phyloP scores from a whole-genome alignment of 2,113 vertebrate genomes.

The Dicrurus megarhynchus region DNA sequence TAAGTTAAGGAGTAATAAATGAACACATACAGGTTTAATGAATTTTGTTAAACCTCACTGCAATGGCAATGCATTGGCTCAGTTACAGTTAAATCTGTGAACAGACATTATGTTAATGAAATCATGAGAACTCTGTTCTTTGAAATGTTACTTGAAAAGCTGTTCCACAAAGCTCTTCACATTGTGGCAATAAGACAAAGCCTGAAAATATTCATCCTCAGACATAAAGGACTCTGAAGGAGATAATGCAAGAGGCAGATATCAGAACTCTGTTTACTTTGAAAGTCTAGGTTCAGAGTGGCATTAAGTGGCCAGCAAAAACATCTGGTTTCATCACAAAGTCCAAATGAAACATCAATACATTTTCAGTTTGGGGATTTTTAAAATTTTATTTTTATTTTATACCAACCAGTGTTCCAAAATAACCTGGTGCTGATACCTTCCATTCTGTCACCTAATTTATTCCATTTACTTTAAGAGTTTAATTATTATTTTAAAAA shows the following conservation, averaged over 20 bases:
- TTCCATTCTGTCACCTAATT: neutral
- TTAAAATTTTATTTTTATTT: neutral
- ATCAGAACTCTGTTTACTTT: neutral
- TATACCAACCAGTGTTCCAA: rapidly evolving
- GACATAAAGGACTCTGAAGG: neutral
- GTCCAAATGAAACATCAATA: neutral
- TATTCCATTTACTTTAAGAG: neutral
- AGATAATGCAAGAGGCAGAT: neutral
- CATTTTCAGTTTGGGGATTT: neutral
- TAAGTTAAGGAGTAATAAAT: neutral
- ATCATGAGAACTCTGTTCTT: neutral
- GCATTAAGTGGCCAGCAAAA: neutral
- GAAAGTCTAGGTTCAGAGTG: neutral
- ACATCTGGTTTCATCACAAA: neutral
- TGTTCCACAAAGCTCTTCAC: slow-evolving; percentile 4
- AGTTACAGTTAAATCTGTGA: slow-evolving; percentile 36
- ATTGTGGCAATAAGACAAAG: neutral
- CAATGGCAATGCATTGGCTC: neutral
- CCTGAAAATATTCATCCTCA: neutral
- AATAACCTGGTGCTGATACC: neutral
- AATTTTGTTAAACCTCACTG: neutral
- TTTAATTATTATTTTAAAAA: neutral
- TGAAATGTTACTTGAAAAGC: slow-evolving; percentile 37
- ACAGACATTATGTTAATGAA: slow-evolving; percentile 33
- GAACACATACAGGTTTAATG: neutral